These are phyloP conservation scores for Pardalotus punctatus DNA, from an alignment of 2,113 vertebrate species.

Conservation along the genomic window DNA sequence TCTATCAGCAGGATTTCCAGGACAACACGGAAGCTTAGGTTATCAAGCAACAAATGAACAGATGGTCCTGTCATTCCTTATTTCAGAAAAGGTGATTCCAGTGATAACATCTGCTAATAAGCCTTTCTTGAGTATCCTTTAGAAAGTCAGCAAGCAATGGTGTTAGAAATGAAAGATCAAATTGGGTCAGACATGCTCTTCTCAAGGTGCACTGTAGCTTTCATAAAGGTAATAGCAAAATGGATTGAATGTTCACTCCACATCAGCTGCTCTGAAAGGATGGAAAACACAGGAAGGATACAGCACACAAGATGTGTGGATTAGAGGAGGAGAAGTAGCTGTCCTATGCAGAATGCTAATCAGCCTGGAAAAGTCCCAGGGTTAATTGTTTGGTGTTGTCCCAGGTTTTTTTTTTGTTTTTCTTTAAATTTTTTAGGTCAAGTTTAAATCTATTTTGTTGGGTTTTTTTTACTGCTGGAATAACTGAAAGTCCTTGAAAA, in stretches of 20 bases:
- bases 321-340: not conserved
- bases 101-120: constrained; percentile 71
- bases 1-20: constrained; percentile 58
- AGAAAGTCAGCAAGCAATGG: constrained; percentile 56
- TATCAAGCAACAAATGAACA: constrained; percentile 68
- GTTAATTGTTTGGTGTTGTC: too few relatives aligned
- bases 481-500: not conserved
- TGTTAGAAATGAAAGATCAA: constrained; percentile 71
- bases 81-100: constrained; percentile 63
- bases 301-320: not conserved
- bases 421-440: not conserved
- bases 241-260: constrained; percentile 53
- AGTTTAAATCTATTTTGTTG: not conserved
- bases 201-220: constrained; percentile 56
- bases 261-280: constrained; percentile 26
- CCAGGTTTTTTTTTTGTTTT: not conserved
- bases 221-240: constrained; percentile 66
- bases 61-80: constrained; percentile 66
- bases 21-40: constrained; percentile 49
- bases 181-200: constrained; percentile 60
- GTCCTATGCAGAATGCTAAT: not conserved
- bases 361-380: not conserved
- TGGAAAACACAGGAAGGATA: not conserved
- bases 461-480: not conserved
- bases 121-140: constrained; percentile 65